Conservation (phyloP, 2,113 vertebrate genomes). For the Myotis lucifugus region DNA sequence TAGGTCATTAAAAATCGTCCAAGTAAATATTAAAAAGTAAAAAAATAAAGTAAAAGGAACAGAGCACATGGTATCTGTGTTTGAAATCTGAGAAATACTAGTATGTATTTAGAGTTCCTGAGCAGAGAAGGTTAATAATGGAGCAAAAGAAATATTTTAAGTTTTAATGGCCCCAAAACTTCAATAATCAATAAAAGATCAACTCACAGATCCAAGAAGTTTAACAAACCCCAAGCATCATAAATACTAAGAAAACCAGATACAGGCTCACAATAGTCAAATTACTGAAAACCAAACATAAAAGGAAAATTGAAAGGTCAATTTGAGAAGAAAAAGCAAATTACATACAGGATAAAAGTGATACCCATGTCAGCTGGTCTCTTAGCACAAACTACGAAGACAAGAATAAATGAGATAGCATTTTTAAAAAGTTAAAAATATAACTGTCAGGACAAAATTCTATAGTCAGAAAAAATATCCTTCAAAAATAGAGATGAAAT, state of each 20-base stretch:
- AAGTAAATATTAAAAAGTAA: neutral
- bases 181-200: neutral
- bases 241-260: neutral
- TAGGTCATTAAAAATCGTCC: neutral
- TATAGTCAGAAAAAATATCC: conserved; percentile 6
- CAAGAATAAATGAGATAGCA: neutral
- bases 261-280: neutral
- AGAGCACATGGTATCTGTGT: neutral
- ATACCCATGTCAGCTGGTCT: neutral
- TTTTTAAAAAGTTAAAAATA: conserved; percentile 50
- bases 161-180: neutral
- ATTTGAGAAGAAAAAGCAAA: neutral
- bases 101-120: neutral
- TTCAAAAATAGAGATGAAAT: conserved; percentile 6
- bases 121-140: neutral
- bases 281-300: neutral
- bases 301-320: conserved; percentile 33
- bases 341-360: neutral
- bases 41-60: neutral
- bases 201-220: neutral
- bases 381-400: neutral
- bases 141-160: neutral
- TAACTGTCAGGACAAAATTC: conserved; percentile 1
- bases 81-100: neutral
- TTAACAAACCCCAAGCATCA: neutral